Evolutionary conservation across 2,797 vertebrate genomes (phyloP).

Genomic region (Coccyzus lansbergi): DNA sequence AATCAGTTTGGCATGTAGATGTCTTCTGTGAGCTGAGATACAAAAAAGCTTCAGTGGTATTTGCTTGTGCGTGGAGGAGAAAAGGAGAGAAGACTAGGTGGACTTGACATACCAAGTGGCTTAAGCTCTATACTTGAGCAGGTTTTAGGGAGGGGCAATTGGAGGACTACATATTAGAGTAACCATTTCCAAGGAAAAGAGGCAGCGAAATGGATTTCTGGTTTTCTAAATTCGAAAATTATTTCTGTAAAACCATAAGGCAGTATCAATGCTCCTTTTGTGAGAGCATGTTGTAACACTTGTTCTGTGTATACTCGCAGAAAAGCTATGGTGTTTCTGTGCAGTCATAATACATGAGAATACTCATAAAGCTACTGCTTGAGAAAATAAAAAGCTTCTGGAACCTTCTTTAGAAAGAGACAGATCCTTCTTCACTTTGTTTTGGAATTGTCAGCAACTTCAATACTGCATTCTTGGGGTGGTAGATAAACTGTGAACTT

Average conservation of each 20-base stretch:
- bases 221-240: neutral
- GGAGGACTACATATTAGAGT: neutral
- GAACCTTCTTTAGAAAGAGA: neutral
- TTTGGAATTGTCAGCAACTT: neutral
- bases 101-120: neutral
- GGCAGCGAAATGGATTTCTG: neutral
- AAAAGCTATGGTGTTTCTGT: neutral
- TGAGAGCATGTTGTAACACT: neutral
- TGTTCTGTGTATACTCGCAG: neutral
- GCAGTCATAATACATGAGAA: neutral
- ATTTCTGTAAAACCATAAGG: neutral
- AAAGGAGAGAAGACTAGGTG: neutral
- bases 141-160: neutral
- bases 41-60: neutral
- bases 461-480: neutral
- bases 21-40: neutral
- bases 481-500: neutral
- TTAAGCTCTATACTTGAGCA: neutral
- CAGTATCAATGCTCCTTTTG: neutral
- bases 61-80: neutral
- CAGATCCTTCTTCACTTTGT: neutral
- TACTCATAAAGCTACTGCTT: neutral
- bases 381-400: neutral
- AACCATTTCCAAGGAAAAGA: neutral
- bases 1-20: neutral